phyloP scores from a whole-genome alignment of 2,797 vertebrate genomes.

The Gambelia wislizenii region DNA sequence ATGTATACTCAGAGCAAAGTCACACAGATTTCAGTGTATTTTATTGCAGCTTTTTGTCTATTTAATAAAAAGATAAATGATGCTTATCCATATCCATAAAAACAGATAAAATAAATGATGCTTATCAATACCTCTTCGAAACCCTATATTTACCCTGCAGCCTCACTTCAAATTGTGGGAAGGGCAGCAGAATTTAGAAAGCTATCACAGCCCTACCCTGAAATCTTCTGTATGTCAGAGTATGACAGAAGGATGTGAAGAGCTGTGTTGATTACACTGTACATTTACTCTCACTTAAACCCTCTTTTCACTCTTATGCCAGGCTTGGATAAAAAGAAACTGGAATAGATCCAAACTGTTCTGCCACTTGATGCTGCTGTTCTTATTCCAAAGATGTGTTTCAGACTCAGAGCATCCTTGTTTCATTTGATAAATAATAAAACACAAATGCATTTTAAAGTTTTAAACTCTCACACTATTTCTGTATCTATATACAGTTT shows the following conservation, averaged over 20 bases:
- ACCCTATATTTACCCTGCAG: neutral
- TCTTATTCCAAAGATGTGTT: neutral
- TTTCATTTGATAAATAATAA: neutral
- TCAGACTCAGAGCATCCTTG: neutral
- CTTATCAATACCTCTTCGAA: neutral
- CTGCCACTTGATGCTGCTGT: neutral
- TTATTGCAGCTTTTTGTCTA: neutral
- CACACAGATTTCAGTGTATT: neutral
- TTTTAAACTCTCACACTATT: neutral
- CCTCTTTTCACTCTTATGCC: neutral
- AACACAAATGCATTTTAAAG: neutral
- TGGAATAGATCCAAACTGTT: neutral
- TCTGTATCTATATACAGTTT: too few species aligned
- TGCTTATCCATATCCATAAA: neutral
- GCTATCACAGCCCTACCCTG: neutral
- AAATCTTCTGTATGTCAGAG: neutral
- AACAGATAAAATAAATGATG: neutral
- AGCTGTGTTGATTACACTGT: neutral
- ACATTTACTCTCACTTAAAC: neutral
- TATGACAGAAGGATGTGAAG: neutral
- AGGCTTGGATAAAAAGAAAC: neutral
- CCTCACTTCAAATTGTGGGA: neutral
- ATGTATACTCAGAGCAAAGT: neutral
- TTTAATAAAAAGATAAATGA: neutral
- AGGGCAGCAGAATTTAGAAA: conserved; percentile 2